Base-by-base conservation (phyloP, 2,888 invertebrate species). In the Brachylomia viminalis region DNA sequence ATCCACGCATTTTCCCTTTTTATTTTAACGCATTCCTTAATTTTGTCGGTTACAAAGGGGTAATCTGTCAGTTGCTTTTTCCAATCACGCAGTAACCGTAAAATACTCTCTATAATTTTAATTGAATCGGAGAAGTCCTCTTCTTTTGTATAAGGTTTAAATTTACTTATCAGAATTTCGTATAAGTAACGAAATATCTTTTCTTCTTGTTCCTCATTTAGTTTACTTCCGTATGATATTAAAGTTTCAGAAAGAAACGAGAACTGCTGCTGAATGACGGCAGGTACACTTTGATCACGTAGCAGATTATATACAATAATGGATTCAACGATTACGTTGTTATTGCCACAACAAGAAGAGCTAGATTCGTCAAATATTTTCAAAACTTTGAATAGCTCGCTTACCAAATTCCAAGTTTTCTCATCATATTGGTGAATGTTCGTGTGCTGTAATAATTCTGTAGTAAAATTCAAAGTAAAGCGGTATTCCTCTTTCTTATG, bases 171-270 rank as follows among this genome's bases (percentile, higher is more conserved):
- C 15, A 85, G 56, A 54, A 77, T 69, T 27, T 90, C 88, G 54
- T 90, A 92, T 64, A 95, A 83, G 81, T 92, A 95, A 65, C 80
- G 81, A 79, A 95, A 95, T 33, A 95, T 33, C 75, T 90, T 92
- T 58, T 91, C 86, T 83, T 87, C 89, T 71, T 94, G 89, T 42
- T 87, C 86, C 23, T 86, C 72, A 56, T 88, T 90, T 42, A 95
- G 79, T 75, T 91, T 90, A 15, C 73, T 84, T 75, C 84, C 79
- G 75, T 90, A 89, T 20, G 67, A 49, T 74, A 88, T 88, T 33
- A 94, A 83, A 6, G 92, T 89, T 49, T 82, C 82, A 74, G 91
- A 93, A 7, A 17, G n/a, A 67, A 56, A 33, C 11, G 72, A 66
- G 79, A 93, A 92, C 75, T 91, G 91, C 27, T 91, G 84, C 75